phyloP scores from a whole-genome alignment of 1,140 invertebrate genomes.

The Drosophila quadrilineata region DNA sequence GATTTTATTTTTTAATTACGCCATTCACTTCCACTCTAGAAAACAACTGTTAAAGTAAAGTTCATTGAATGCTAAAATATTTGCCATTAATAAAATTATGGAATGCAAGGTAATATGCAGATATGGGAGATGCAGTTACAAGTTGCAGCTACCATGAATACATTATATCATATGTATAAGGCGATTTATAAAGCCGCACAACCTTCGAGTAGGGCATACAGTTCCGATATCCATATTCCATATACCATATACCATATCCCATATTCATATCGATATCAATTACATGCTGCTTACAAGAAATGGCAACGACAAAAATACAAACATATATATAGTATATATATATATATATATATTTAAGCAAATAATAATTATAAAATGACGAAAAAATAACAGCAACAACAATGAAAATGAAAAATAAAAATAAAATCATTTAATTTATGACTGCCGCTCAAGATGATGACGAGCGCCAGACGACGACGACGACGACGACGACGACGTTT shows the following conservation, averaged over 20 bases:
- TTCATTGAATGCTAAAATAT: conserved; percentile 61
- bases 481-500: neutral
- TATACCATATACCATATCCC: neutral
- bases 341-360: too few species aligned
- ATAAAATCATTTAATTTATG: conserved; percentile 79
- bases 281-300: conserved; percentile 50
- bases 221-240: conserved; percentile 18
- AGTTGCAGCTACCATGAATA: too few species aligned
- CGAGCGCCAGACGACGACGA: conserved; percentile 38
- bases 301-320: conserved; percentile 60
- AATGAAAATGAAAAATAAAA: conserved; percentile 35
- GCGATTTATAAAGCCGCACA: conserved; percentile 52
- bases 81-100: conserved; percentile 15
- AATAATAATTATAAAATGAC: conserved; percentile 62
- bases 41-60: neutral
- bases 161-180: conserved; percentile 49
- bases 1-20: too few species aligned
- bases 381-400: conserved; percentile 2
- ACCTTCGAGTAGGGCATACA: conserved; percentile 66
- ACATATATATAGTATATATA: too few species aligned
- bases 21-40: too few species aligned
- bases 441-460: conserved; percentile 52
- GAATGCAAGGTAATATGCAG: conserved; percentile 36
- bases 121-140: conserved; percentile 19
- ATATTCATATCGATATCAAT: conserved; percentile 1